phyloP scores from a whole-genome alignment of 1,140 invertebrate species.

The Tetramorium parvispinum region DNA sequence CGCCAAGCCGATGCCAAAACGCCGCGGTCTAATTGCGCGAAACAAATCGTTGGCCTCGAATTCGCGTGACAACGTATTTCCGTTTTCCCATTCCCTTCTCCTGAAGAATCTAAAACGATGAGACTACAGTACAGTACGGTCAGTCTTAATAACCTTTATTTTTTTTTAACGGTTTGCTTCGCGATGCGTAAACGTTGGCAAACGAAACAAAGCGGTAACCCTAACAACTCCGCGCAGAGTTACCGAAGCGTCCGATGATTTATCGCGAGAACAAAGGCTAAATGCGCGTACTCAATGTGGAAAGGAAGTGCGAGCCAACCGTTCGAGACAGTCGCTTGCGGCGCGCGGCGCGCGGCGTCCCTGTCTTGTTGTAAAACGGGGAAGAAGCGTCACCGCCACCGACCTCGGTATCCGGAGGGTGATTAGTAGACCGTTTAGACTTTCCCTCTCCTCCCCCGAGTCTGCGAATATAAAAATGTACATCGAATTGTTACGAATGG shows the following conservation, averaged over 20 bases:
- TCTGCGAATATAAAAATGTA: background rate
- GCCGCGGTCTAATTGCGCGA: background rate
- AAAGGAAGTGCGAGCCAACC: slow-evolving; percentile 66
- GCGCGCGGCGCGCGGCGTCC: slow-evolving; percentile 1
- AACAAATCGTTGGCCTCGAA: background rate
- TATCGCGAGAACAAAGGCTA: slow-evolving; percentile 53
- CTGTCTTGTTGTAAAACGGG: background rate
- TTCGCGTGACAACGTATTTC: background rate
- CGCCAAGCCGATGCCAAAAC: slow-evolving; percentile 10
- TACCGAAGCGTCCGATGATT: slow-evolving; percentile 48
- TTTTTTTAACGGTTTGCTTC: background rate
- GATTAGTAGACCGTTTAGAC: background rate
- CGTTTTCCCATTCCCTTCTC: too few relatives aligned
- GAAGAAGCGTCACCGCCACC: slow-evolving; percentile 10
- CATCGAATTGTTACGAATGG: too few relatives aligned
- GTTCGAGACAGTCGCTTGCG: background rate
- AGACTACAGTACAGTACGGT: background rate
- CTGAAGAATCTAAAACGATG: background rate
- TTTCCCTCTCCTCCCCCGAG: background rate
- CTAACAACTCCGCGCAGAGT: background rate
- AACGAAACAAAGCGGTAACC: slow-evolving; percentile 3
- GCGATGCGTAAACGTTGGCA: background rate
- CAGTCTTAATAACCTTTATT: background rate
- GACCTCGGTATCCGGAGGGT: background rate
- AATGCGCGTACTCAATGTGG: background rate